Percentiles rank a stretch among this genome's conserved stretches.
Conservation (phyloP, 2,797 vertebrate genomes). For the Anguilla marmorata region DNA sequence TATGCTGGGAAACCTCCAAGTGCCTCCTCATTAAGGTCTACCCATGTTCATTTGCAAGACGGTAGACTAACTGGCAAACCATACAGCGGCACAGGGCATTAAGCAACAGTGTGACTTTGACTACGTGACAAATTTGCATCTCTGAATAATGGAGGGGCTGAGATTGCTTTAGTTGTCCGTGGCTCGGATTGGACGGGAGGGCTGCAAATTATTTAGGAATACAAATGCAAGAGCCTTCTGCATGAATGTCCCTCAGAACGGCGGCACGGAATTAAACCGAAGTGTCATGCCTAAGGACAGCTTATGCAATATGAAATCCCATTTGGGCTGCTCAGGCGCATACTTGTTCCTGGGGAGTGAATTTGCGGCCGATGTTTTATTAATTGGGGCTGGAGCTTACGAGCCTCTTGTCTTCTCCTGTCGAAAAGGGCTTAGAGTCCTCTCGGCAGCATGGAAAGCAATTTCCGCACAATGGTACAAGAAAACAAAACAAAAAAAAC, state of each 20-base stretch:
- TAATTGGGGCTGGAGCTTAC: slow-evolving; percentile 35
- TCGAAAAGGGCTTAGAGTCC: slow-evolving; percentile 26
- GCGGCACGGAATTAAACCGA: slow-evolving; percentile 52
- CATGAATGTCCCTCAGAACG: slow-evolving; percentile 46
- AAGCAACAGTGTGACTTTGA: slow-evolving; percentile 23
- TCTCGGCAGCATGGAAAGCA: slow-evolving; percentile 27
- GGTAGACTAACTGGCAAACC: background rate
- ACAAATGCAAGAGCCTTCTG: slow-evolving; percentile 55
- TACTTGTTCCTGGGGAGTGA: slow-evolving; percentile 44
- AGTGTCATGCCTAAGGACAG: slow-evolving; percentile 38
- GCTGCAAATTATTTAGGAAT: slow-evolving; percentile 55
- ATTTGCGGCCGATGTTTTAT: slow-evolving; percentile 54
- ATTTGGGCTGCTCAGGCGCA: slow-evolving; percentile 38
- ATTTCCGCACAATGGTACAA: background rate
- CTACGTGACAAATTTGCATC: slow-evolving; percentile 45
- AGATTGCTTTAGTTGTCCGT: slow-evolving; percentile 30
- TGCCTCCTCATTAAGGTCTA: background rate
- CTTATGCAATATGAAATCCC: slow-evolving; percentile 49
- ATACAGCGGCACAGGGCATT: background rate
- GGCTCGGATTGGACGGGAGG: slow-evolving; percentile 26
- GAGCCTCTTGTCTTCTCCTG: slow-evolving; percentile 31
- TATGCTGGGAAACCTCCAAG: background rate
- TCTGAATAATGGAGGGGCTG: slow-evolving; percentile 56
- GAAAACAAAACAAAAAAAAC: background rate
- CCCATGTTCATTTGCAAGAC: background rate